Conservation (phyloP, 2,888 invertebrate species). For the Phytoseiulus persimilis region DNA sequence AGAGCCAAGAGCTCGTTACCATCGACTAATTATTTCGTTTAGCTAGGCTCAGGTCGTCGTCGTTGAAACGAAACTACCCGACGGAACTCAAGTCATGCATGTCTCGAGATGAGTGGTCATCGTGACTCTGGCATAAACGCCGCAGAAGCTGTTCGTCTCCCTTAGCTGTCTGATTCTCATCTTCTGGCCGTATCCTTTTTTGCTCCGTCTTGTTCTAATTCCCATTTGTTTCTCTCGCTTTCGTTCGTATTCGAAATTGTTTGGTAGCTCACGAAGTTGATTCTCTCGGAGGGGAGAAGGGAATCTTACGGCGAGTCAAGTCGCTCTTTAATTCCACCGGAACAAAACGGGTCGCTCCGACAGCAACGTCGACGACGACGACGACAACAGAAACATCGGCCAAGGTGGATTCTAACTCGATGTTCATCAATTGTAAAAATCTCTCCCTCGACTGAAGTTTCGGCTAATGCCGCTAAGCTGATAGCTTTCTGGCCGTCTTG, state of each 20-base stretch:
- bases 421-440: neutral
- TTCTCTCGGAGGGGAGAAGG: neutral
- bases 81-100: neutral
- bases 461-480: neutral
- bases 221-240: neutral
- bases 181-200: neutral
- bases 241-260: neutral
- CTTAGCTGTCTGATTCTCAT: neutral
- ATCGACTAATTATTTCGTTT: neutral
- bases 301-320: neutral
- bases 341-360: neutral
- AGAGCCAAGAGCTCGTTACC: neutral
- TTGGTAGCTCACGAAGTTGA: neutral
- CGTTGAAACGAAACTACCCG: neutral
- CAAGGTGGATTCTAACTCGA: neutral
- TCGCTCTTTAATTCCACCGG: neutral
- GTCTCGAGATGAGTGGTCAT: neutral
- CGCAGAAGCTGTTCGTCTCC: neutral
- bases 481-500: neutral
- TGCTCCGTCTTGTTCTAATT: neutral
- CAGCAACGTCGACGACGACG: neutral
- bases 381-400: neutral
- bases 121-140: neutral
- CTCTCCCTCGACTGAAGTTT: neutral
- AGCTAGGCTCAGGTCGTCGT: neutral